Evolutionary conservation across 2,113 vertebrate species (phyloP), one percentile per base, ranked within the genome.

Genomic region (Ptilorrhoa leucosticta): DNA sequence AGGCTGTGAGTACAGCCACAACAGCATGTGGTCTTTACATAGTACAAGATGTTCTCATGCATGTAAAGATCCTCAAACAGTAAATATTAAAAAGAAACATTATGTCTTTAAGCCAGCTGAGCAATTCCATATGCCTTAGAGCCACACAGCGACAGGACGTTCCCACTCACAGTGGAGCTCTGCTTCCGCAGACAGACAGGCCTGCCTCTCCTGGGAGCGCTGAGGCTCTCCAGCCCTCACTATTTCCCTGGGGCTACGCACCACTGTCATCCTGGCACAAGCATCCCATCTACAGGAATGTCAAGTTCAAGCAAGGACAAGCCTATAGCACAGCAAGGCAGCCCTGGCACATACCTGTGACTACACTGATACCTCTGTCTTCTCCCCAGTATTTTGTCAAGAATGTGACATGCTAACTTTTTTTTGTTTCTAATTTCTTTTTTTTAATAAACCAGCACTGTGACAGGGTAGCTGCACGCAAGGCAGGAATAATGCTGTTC

Each of bases 11-110:
- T 44, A 7, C 40, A 66, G 56, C 37, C 65, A 31, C 50, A 35
- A 39, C 28, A 79, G 19, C 33, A 9, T 3, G 21, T 4, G 0
- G 14, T 13, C 60, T 15, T 40, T 11, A 22, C 21, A 7, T 0
- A 6, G 22, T 2, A 18, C 31, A 35, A 22, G 48, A 18, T 5
- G 9, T 45, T 33, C 39, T 73, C 35, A 10, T 2, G 12, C 20
- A 15, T 6, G 57, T 44, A 24, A 64, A 14, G 10, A 48, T 23
- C 40, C 57, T 65, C 45, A 18, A 30, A 65, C 35, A 69, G 42
- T 26, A 42, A 54, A 66, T 58, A 58, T 28, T 71, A 13, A 22
- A 77, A 56, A 54, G 39, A 51, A 76, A 11, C 28, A 35, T 54
- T 27, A 28, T 13, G 26, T 22, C 63, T 78, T 87, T 42, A 65